Evolutionary conservation across 2,888 invertebrate genomes (phyloP).

Genomic region (Drosophila hawaiiensis): DNA sequence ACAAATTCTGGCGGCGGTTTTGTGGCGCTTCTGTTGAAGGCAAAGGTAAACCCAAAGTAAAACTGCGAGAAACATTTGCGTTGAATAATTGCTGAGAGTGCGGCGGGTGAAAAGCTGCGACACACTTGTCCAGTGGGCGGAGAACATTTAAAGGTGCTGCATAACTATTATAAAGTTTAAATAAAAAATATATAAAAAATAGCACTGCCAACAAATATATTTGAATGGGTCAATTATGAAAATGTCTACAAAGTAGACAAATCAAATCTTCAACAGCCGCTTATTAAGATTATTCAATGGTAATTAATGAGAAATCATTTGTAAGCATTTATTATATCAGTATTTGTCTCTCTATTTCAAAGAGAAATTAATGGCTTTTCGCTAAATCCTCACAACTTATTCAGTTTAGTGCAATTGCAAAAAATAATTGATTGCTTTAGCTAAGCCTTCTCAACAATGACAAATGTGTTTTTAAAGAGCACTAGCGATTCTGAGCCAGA

Average conservation of each 20-base stretch:
- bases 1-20: slow-evolving; percentile 46
- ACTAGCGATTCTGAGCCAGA: background rate
- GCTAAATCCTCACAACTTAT: slow-evolving; percentile 2
- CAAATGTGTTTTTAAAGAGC: slow-evolving; percentile 7
- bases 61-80: slow-evolving; percentile 54
- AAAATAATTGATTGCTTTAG: slow-evolving; percentile 21
- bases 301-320: slow-evolving; percentile 10
- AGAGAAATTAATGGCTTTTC: slow-evolving; percentile 14
- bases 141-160: background rate
- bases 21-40: slow-evolving; percentile 38
- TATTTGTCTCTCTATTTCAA: background rate
- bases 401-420: background rate
- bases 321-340: slow-evolving; percentile 4
- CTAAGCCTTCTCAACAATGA: background rate
- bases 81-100: slow-evolving; percentile 48
- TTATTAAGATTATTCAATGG: background rate
- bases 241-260: background rate
- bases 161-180: background rate
- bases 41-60: slow-evolving; percentile 40
- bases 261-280: background rate
- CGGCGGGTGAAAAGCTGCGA: background rate
- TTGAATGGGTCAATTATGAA: background rate
- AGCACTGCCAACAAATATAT: background rate
- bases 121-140: background rate
- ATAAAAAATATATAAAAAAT: background rate